phyloP scores from a whole-genome alignment of 1,140 invertebrate genomes.

The Coboldia fuscipes region DNA sequence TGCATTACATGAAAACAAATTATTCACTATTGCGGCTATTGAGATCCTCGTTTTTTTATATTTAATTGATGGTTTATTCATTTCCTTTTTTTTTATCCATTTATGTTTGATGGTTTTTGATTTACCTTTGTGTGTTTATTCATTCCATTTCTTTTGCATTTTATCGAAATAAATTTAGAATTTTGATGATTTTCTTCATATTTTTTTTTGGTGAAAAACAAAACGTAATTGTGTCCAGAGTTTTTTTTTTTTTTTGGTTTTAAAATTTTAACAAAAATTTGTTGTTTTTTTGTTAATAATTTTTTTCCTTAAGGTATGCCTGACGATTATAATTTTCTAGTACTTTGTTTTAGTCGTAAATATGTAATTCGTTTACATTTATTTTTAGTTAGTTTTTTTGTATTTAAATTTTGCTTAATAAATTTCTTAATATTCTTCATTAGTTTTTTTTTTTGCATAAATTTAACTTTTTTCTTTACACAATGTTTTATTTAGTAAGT shows the following conservation, averaged over 20 bases:
- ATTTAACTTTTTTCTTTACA: background rate
- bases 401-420: background rate
- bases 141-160: background rate
- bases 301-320: too few species aligned
- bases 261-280: background rate
- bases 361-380: background rate
- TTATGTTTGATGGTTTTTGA: background rate
- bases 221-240: background rate
- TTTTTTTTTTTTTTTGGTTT: background rate
- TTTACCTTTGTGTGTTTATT: background rate
- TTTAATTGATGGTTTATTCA: background rate
- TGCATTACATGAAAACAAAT: background rate
- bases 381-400: background rate
- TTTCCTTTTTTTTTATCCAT: background rate
- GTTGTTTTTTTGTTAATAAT: background rate
- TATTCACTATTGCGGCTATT: too few species aligned
- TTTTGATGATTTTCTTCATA: background rate
- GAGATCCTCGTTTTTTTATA: background rate
- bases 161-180: background rate
- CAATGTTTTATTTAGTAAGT: constrained; percentile 1
- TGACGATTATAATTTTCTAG: background rate
- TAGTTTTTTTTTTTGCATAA: background rate
- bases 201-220: background rate
- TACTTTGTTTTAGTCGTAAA: background rate
- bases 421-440: constrained; percentile 1